Percentiles rank a stretch among this genome's conserved stretches.
Evolutionary conservation across 2,888 invertebrate genomes (phyloP).

Genomic region (Polia nebulosa): DNA sequence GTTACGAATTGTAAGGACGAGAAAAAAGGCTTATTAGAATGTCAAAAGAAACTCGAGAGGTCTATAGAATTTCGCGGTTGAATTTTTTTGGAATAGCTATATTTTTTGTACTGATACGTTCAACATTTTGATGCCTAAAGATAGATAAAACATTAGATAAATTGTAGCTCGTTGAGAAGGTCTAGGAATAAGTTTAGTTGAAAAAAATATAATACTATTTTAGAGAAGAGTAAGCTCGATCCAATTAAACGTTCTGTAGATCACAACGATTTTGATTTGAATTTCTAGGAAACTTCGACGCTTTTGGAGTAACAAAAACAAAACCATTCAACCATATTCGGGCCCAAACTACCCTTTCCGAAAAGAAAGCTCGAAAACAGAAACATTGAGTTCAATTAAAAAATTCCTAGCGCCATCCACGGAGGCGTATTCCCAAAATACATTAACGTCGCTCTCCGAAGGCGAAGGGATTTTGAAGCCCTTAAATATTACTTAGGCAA

Average conservation of each 20-base stretch:
- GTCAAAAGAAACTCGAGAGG: constrained; percentile 28
- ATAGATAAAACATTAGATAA: constrained; percentile 1
- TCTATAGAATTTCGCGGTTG: constrained; percentile 24
- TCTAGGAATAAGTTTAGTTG: not conserved
- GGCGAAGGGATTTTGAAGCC: constrained; percentile 64
- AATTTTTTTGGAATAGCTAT: constrained; percentile 2
- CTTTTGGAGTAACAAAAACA: constrained; percentile 15
- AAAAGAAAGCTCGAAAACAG: constrained; percentile 36
- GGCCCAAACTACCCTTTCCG: constrained; percentile 18
- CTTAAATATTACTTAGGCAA: constrained; percentile 67
- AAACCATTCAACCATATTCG: constrained; percentile 23
- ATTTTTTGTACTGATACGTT: constrained; percentile 30
- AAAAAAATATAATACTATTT: constrained; percentile 7
- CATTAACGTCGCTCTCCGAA: constrained; percentile 61
- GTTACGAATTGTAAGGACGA: constrained; percentile 43
- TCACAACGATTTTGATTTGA: not conserved
- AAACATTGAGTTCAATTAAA: constrained; percentile 60
- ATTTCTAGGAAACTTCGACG: not conserved
- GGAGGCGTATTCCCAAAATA: constrained; percentile 62
- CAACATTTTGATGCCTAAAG: not conserved
- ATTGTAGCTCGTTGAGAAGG: not conserved
- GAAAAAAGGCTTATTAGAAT: constrained; percentile 55
- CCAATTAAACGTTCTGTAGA: constrained; percentile 15
- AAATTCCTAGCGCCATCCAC: constrained; percentile 45
- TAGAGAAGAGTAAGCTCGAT: not conserved